Conservation (phyloP, 2,888 invertebrate species). For the Epirrhoe tristata region DNA sequence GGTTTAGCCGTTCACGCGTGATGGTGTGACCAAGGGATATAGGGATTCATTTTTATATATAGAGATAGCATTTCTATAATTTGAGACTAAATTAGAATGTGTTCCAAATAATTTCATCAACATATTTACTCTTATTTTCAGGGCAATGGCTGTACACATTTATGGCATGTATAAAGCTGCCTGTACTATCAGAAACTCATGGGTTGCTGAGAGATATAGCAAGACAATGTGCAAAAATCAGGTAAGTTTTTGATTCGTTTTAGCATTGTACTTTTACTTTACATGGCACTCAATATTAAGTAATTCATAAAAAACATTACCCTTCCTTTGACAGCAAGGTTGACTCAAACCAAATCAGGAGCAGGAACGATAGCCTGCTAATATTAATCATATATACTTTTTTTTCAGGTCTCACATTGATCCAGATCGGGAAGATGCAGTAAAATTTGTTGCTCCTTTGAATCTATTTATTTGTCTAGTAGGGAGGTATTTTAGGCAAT, state of each 20-base stretch:
- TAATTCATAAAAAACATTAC: too few species aligned
- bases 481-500: slow-evolving; percentile 90
- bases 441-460: slow-evolving; percentile 78
- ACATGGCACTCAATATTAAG: too few species aligned
- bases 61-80: too few species aligned
- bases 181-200: slow-evolving; percentile 88
- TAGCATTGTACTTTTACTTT: not conserved
- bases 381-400: too few species aligned
- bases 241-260: slow-evolving; percentile 64
- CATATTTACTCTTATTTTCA: slow-evolving; percentile 47
- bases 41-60: too few species aligned
- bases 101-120: too few species aligned
- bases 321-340: not conserved
- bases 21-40: too few species aligned
- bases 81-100: too few species aligned
- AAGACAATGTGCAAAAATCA: slow-evolving; percentile 85
- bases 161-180: slow-evolving; percentile 87
- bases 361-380: not conserved
- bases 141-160: slow-evolving; percentile 91
- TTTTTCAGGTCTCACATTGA: slow-evolving; percentile 68
- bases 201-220: slow-evolving; percentile 87
- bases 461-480: slow-evolving; percentile 92
- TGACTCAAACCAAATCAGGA: not conserved
- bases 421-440: slow-evolving; percentile 65
- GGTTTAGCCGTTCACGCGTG: too few species aligned